Evolutionary conservation across 2,113 vertebrate genomes (phyloP), one percentile per base, ranked within the genome.

Genomic region (Tupaia tana): DNA sequence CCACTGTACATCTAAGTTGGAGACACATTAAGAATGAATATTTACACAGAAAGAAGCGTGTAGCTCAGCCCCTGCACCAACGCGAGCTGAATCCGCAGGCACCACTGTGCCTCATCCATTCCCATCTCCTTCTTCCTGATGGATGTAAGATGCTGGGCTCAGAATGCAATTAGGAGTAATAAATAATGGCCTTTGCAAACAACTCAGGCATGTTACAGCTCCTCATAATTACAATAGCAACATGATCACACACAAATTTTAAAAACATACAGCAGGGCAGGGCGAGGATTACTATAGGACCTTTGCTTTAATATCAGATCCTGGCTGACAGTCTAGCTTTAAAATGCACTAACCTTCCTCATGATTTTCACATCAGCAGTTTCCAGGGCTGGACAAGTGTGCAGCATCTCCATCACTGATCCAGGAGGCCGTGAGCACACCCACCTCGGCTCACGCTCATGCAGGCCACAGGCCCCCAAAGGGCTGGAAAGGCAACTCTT

Each of bases 101-200:
- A 10, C 43, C 0, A 0, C 8, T 4, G 58, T 16, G n/a, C 7
- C n/a, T 24, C 9, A 0, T 16, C 24, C 1, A 0, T 18, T 66
- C 16, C 52, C 63, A 6, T 64, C 11, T 24, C 11, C 1, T 18
- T 29, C 58, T 27, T 75, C 54, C 29, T 61, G 27, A 91, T 10
- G 69, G 75, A 27, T 4, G 11, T 22, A 8, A 71, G 66, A n/a
- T 15, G 22, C 11, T 25, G 43, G 43, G 34, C 43, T 84, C 78
- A 54, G 61, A n/a, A 85, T 77, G 61, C 58, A 89, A 59, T 87
- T 84, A 87, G 2, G 29, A 4, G 7, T 43, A 66, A 93, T 91
- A 84, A 90, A 91, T 70, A 88, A 64, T 71, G 93, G 24, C 27
- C 75, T 84, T 52, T 59, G 59, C 64, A 78, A 94, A 87, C 77